phyloP scores from a whole-genome alignment of 2,888 invertebrate species.

The Andrena trimmerana region DNA sequence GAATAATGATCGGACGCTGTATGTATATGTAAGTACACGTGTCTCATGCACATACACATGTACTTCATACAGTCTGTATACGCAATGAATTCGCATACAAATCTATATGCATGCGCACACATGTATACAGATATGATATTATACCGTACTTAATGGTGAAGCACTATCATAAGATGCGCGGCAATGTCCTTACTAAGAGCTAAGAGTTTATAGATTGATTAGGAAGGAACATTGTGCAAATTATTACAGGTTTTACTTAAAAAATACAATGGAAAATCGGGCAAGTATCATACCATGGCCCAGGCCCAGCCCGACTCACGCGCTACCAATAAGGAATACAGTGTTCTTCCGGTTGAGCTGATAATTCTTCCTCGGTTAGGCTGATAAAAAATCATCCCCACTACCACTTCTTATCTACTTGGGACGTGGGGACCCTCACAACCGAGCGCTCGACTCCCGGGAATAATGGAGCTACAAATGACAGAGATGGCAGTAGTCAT shows the following conservation, averaged over 20 bases:
- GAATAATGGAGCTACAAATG: too few relatives aligned
- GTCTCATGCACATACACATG: constrained; percentile 60
- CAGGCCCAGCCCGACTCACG: constrained; percentile 65
- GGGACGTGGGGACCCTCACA: too few relatives aligned
- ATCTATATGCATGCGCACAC: constrained; percentile 66
- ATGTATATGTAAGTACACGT: constrained; percentile 67
- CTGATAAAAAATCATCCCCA: too few relatives aligned
- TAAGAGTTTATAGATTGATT: constrained; percentile 64
- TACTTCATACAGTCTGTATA: constrained; percentile 61
- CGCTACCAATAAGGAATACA: constrained; percentile 36
- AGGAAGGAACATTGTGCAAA: constrained; percentile 76
- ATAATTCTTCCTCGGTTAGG: too few relatives aligned
- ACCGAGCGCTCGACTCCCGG: too few relatives aligned
- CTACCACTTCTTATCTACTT: too few relatives aligned
- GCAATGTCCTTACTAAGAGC: constrained; percentile 72
- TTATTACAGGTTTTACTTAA: constrained; percentile 64
- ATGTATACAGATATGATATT: constrained; percentile 75
- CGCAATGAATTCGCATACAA: constrained; percentile 58
- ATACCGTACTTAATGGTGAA: constrained; percentile 73
- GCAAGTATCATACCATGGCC: constrained; percentile 64
- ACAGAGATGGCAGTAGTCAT: too few relatives aligned
- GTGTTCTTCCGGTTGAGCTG: too few relatives aligned
- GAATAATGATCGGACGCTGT: constrained; percentile 73
- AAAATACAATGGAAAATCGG: constrained; percentile 62
- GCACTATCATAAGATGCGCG: constrained; percentile 72